Conservation (phyloP, 2,797 vertebrate genomes). For the Apogon talboti region DNA sequence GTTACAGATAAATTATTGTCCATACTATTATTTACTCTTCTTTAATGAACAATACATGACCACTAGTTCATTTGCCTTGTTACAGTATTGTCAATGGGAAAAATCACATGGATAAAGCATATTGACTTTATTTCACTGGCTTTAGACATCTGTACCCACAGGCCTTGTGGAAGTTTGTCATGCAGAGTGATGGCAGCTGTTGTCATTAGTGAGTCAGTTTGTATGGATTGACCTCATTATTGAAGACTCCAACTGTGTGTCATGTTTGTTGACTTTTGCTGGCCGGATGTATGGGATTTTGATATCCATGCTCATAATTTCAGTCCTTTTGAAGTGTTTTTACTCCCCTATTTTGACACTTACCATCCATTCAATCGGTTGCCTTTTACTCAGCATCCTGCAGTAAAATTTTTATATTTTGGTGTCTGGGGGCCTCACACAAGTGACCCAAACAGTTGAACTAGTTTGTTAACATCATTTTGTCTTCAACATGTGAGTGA, state of each 20-base stretch:
- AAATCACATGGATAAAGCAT: constrained; percentile 5
- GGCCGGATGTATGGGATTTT: constrained; percentile 7
- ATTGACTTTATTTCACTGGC: constrained; percentile 20
- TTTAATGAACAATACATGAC: no score
- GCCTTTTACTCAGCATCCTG: not conserved
- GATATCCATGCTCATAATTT: not conserved
- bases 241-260: not conserved
- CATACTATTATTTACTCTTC: no score
- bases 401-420: not conserved
- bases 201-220: constrained; percentile 26
- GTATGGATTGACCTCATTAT: constrained; percentile 62
- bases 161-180: constrained; percentile 16
- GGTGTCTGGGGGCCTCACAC: not conserved
- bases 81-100: constrained; percentile 1
- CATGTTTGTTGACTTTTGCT: constrained; percentile 5
- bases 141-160: constrained; percentile 27
- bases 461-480: not conserved
- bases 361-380: not conserved
- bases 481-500: not conserved
- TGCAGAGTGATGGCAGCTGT: constrained; percentile 36
- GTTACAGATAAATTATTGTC: no score
- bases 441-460: not conserved
- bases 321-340: not conserved
- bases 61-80: not conserved
- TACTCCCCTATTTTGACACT: not conserved